These are phyloP conservation scores for Corvus moneduloides DNA, from an alignment of 2,113 vertebrate species.

Conservation along the genomic window DNA sequence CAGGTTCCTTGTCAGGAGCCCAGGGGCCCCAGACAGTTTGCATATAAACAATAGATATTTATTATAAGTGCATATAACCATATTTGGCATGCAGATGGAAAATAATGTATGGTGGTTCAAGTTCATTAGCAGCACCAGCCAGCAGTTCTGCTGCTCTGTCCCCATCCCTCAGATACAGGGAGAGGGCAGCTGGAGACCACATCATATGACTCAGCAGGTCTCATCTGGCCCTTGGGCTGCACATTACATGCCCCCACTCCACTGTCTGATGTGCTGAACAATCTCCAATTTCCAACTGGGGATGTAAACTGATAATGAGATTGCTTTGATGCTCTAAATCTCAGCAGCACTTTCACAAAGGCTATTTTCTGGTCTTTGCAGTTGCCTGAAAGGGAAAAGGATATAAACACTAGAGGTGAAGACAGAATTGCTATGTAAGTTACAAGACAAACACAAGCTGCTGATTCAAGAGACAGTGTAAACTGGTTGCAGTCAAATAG, in stretches of 20 bases:
- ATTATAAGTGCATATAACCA: background rate
- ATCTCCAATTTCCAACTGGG: constrained; percentile 28
- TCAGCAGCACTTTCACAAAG: constrained; percentile 30
- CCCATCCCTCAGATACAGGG: background rate
- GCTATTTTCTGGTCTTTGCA: constrained; percentile 5
- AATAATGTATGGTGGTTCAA: background rate
- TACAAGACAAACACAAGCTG: background rate
- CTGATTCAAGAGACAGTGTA: background rate
- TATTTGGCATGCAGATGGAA: background rate
- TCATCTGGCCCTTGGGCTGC: constrained; percentile 42
- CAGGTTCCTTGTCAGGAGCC: background rate
- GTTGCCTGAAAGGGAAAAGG: constrained; percentile 9
- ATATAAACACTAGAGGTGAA: constrained; percentile 14
- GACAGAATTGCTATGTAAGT: background rate
- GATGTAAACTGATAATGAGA: constrained; percentile 57
- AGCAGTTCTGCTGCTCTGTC: background rate
- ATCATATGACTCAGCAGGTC: constrained; percentile 34
- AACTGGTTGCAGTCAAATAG: background rate
- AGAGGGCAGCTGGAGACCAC: constrained; percentile 24
- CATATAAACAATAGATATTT: background rate
- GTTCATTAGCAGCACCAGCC: background rate
- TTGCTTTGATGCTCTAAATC: constrained; percentile 34
- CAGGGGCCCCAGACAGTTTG: background rate
- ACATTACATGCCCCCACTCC: background rate
- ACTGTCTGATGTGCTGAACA: constrained; percentile 27